Percentiles rank a stretch among this genome's conserved stretches.
Evolutionary conservation across 2,888 invertebrate genomes (phyloP).

Genomic region (Phyllotreta striolata): DNA sequence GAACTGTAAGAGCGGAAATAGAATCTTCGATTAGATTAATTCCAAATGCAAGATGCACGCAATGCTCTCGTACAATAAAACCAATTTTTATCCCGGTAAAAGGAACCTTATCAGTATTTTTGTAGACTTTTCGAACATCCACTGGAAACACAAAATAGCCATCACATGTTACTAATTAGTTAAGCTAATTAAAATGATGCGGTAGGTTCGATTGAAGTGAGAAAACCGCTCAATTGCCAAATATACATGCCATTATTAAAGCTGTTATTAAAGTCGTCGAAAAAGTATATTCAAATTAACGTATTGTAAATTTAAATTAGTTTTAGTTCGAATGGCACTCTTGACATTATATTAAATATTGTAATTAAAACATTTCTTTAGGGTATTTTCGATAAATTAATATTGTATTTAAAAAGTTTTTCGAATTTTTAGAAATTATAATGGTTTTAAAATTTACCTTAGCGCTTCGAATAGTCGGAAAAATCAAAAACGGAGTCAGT

Average conservation of each 20-base stretch:
- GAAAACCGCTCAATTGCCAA: slow-evolving; percentile 22
- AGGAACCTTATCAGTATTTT: slow-evolving; percentile 41
- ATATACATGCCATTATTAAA: slow-evolving; percentile 24
- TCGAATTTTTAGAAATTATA: slow-evolving; percentile 25
- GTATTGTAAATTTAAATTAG: slow-evolving; percentile 20
- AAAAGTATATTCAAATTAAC: slow-evolving; percentile 14
- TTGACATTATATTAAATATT: slow-evolving; percentile 21
- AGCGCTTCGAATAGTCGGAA: not conserved
- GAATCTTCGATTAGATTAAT: not conserved
- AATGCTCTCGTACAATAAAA: not conserved
- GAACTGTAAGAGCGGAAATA: slow-evolving; percentile 4
- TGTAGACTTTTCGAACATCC: slow-evolving; percentile 30
- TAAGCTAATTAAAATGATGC: slow-evolving; percentile 10
- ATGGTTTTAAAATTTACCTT: slow-evolving; percentile 11
- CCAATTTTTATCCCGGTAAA: not conserved
- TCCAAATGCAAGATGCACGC: slow-evolving; percentile 1
- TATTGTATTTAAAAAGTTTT: not conserved
- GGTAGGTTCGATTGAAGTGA: slow-evolving; percentile 22
- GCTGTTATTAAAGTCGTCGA: slow-evolving; percentile 18
- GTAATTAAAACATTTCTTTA: slow-evolving; percentile 8
- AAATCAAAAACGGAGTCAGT: slow-evolving; percentile 3
- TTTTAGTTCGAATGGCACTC: slow-evolving; percentile 30
- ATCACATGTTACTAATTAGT: slow-evolving; percentile 19
- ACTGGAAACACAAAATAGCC: slow-evolving; percentile 20
- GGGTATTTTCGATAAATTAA: slow-evolving; percentile 15